Base-by-base conservation (phyloP, 1,140 invertebrate genomes). In the Phocides pigmalion region DNA sequence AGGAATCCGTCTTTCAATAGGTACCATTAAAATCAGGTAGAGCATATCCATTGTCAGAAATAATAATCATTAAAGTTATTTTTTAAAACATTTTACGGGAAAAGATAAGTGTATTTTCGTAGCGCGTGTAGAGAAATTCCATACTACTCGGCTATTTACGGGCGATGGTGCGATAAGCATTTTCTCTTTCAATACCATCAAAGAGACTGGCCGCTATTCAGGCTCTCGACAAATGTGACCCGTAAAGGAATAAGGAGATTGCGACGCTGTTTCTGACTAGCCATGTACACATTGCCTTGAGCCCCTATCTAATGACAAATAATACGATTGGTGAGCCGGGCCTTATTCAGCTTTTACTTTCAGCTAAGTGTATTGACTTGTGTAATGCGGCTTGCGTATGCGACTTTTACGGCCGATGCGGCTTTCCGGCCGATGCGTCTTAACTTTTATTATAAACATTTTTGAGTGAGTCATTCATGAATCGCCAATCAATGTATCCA, bases 111-210 rank as follows among this genome's bases (percentile, higher is more conserved):
- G 78, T 87, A 81, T 86, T 86, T 86, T 81, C 81, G 77, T 78
- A 83, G 50, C 11, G 20, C 75, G 77, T 84, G 79, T 81, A 73
- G 74, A 82, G 81, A 77, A 82, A 84, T 81, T 82, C 81, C 78
- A 84, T 81, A 84, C 82, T 16, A 79, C 75, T 84, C 77, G 66
- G 75, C 12, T 87, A 84, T 84, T 89, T 85, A 86, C 77, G 74
- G 72, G 72, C 76, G 79, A 86, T 85, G 77, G 81, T 79, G 81
- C 82, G 84, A 89, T 89, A 87, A 87, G 80, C 77, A 81, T 85
- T 86, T 84, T 85, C 82, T 82, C 76, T 85, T 89, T 85, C 86
- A 87, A 89, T 84, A 79, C 78, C 74, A 78, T 85, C 83, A 88
- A 86, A 88, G 82, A 77, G 78, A 83, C 84, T 82, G 79, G 74